phyloP scores from a whole-genome alignment of 2,113 vertebrate genomes.

The Aegotheles bennettii region DNA sequence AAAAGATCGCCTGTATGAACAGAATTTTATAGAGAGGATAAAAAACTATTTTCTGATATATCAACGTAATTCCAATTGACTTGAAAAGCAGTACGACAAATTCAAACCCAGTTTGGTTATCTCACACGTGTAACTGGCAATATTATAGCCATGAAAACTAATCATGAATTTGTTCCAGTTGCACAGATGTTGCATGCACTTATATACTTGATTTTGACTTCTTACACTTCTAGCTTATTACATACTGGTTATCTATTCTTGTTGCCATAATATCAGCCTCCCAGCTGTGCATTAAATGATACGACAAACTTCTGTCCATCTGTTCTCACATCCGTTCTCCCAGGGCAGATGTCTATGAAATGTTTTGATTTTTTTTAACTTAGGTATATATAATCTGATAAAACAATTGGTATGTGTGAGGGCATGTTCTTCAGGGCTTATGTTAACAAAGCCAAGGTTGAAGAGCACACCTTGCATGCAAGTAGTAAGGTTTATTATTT shows the following conservation, averaged over 20 bases:
- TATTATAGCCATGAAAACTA: not conserved
- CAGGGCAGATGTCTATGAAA: not conserved
- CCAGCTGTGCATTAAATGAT: not conserved
- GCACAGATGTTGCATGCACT: not conserved
- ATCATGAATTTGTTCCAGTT: not conserved
- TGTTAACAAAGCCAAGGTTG: not conserved
- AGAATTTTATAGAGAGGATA: not conserved
- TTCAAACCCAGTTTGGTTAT: not conserved
- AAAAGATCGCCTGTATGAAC: not conserved
- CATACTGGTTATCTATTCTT: not conserved
- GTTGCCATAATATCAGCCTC: not conserved
- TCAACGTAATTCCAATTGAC: not conserved
- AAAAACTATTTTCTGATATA: not conserved
- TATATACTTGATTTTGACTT: not conserved
- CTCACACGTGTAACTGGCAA: not conserved
- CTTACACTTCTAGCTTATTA: not conserved
- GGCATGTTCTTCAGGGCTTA: not conserved
- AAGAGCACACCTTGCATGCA: not conserved
- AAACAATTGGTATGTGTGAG: not conserved
- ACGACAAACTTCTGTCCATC: not conserved
- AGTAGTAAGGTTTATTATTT: not conserved
- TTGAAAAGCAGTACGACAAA: not conserved
- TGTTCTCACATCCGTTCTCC: not conserved
- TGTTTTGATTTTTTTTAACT: not conserved
- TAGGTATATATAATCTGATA: not conserved